A percentile compares a stretch with the other conserved stretches of the same genome.
These are phyloP conservation scores for Desmophyllum pertusum DNA, from an alignment of 92 coral and sea anemone species.

Conservation along the genomic window DNA sequence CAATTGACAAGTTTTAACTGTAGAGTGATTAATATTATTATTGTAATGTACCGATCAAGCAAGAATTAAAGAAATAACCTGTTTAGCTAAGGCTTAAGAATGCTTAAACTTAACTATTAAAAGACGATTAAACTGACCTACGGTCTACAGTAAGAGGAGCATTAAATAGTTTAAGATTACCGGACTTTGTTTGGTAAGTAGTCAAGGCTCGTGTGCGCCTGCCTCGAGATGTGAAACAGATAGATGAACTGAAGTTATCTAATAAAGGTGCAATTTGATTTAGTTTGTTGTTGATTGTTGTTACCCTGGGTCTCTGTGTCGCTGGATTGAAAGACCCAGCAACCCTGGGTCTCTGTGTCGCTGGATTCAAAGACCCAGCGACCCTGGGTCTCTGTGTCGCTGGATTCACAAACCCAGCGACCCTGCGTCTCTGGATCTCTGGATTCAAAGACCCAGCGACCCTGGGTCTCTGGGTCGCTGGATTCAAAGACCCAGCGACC, in stretches of 20 bases:
- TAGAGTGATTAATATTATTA: neutral
- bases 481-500: too few relatives aligned
- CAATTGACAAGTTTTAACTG: neutral
- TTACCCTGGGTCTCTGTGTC: too few relatives aligned
- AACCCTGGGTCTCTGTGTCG: too few relatives aligned
- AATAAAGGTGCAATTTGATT: conserved; percentile 7
- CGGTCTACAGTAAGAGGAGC: neutral
- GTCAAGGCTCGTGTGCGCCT: neutral
- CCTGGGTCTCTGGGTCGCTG: too few relatives aligned
- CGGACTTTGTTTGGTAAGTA: neutral
- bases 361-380: too few relatives aligned
- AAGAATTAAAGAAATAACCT: neutral
- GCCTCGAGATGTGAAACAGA: too few relatives aligned
- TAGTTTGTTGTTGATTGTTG: neutral
- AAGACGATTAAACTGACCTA: neutral
- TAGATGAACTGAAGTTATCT: neutral
- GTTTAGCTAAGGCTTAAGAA: too few relatives aligned
- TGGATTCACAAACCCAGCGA: too few relatives aligned
- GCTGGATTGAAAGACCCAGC: too few relatives aligned
- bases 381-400: too few relatives aligned
- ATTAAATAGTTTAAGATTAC: neutral
- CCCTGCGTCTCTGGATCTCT: too few relatives aligned
- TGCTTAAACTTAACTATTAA: neutral
- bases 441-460: too few relatives aligned
- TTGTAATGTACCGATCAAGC: neutral